Base-by-base conservation (phyloP, 2,113 vertebrate species). In the Balaeniceps rex region DNA sequence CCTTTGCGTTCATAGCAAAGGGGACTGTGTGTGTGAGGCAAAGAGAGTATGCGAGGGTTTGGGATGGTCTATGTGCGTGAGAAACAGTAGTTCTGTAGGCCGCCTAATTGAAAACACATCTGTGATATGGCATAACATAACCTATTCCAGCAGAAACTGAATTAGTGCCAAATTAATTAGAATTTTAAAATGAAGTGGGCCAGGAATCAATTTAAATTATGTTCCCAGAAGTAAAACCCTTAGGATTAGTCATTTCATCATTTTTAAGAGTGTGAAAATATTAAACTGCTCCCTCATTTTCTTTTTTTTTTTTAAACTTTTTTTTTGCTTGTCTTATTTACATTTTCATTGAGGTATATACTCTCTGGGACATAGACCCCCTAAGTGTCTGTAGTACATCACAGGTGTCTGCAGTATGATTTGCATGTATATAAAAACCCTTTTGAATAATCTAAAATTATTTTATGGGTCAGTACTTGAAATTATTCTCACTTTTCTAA, bases 141-240 rank as follows among this genome's bases (percentile, higher is more conserved):
- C 42, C 49, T 89, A 12, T 86, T 83, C 49, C 71, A 86, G 68
- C 60, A 95, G 94, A 91, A 94, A 83, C 54, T 86, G 94, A 89
- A 76, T 79, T 78, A 88, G 52, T 88, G 94, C 93, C 95, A 97
- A 95, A 96, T 92, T 89, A 95, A 97, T 96, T 95, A 94, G 77
- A 68, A 92, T 90, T 92, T 93, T 87, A 91, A 96, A 97, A 97
- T 70, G 7, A 89, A 95, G 40, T 93, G 54, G 81, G 85, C 71
- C 66, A 95, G 81, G 65, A 95, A 96, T 93, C 72, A 49, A 83
- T 97, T 88, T 95, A 91, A 96, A 91, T 92, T 93, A 57, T 54
- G 25, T 94, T 95, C 65, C 71, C 93, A 82, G 52, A 93, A 94
- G 51, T 78, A 89, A 93, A 90, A 44, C 83, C 11, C 44, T 58